These are phyloP conservation scores for Drosophila neotestacea DNA, from an alignment of 2,888 invertebrate species.

Conservation along the genomic window DNA sequence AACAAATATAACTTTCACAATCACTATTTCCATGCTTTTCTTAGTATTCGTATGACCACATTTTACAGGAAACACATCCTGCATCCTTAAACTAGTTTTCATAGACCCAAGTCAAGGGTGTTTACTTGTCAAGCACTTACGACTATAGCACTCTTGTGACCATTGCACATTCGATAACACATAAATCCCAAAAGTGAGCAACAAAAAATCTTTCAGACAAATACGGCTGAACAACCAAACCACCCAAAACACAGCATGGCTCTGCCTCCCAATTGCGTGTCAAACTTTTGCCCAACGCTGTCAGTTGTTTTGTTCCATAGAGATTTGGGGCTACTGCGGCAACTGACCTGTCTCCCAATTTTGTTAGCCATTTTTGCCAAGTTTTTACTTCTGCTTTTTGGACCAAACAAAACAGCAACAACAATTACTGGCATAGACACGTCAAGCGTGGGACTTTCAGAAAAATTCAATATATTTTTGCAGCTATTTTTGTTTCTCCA, in stretches of 20 bases:
- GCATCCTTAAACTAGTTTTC: not conserved
- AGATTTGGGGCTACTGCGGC: constrained; percentile 35
- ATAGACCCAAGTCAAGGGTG: constrained; percentile 4
- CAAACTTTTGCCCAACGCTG: constrained; percentile 45
- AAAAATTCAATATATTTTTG: constrained; percentile 9
- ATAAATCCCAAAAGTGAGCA: constrained; percentile 30
- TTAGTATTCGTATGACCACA: no score
- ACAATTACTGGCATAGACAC: constrained; percentile 42
- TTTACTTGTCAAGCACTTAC: not conserved
- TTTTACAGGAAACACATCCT: not conserved
- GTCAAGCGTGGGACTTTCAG: constrained; percentile 9
- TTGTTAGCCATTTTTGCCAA: constrained; percentile 19
- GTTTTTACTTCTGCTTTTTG: constrained; percentile 16
- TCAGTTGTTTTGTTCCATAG: constrained; percentile 45
- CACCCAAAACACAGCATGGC: constrained; percentile 6
- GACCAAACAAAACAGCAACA: constrained; percentile 5
- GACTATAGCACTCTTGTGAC: not conserved
- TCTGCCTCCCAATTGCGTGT: constrained; percentile 31
- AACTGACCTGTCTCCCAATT: constrained; percentile 30
- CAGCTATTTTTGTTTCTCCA: constrained; percentile 6
- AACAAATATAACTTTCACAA: no score
- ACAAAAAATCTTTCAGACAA: constrained; percentile 20
- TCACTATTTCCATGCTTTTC: no score
- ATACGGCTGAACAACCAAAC: constrained; percentile 15
- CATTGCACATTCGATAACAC: constrained; percentile 25